Evolutionary conservation across 2,113 vertebrate species (phyloP).

Genomic region (Dipodomys ordii): DNA sequence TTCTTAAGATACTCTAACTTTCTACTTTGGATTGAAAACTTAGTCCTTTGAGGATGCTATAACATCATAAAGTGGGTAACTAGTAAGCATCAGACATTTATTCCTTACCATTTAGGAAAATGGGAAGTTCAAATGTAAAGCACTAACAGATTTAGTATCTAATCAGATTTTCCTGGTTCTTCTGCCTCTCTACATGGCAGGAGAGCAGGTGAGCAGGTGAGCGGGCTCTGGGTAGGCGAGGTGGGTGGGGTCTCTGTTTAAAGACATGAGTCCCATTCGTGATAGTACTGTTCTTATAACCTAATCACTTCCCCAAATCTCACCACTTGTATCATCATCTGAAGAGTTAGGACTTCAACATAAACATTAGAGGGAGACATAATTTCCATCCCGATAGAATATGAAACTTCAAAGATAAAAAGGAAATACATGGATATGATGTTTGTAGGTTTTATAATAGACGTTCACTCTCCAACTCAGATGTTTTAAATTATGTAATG

Average conservation of each 20-base stretch:
- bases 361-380: neutral
- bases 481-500: conserved; percentile 4
- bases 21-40: conserved; percentile 34
- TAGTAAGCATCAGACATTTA: neutral
- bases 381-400: neutral
- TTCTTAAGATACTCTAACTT: conserved; percentile 5
- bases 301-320: neutral
- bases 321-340: neutral
- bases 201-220: neutral
- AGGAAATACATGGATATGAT: neutral
- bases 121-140: neutral
- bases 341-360: neutral
- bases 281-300: neutral
- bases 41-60: neutral
- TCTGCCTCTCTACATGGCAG: neutral
- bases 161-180: neutral
- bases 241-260: too few species aligned
- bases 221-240: neutral
- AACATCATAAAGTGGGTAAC: neutral
- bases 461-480: neutral
- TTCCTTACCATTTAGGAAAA: neutral
- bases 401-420: neutral
- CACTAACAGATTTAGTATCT: neutral
- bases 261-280: neutral
- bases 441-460: neutral